Evolutionary conservation across 1,140 invertebrate species (phyloP).

Genomic region (Solenopsis fugax): DNA sequence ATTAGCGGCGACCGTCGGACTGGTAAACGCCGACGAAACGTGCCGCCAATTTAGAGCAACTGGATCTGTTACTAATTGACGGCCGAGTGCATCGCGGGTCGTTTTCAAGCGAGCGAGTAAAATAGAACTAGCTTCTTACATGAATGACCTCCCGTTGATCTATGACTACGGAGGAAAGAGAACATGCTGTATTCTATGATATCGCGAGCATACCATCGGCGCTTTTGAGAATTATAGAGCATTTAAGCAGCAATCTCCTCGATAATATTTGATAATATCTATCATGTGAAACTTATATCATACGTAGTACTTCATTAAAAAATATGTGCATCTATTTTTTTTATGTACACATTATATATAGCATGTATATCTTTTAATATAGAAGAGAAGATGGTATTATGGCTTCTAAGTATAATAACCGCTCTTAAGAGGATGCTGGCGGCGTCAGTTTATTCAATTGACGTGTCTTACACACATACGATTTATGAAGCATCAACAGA

Average conservation of each 20-base stretch:
- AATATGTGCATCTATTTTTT: not conserved
- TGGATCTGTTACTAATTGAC: conserved; percentile 65
- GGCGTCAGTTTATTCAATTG: too few species aligned
- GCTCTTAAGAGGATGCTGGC: too few species aligned
- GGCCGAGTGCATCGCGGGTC: conserved; percentile 49
- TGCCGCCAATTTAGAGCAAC: conserved; percentile 62
- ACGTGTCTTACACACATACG: too few species aligned
- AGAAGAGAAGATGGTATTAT: too few species aligned
- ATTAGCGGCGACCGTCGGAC: conserved; percentile 21
- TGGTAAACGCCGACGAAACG: conserved; percentile 64
- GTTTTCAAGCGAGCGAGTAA: conserved; percentile 21
- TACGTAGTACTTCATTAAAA: not conserved
- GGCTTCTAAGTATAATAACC: too few species aligned
- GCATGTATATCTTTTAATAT: not conserved
- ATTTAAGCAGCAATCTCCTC: not conserved
- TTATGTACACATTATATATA: not conserved
- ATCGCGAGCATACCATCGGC: not conserved
- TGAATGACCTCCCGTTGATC: conserved; percentile 31
- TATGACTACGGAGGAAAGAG: not conserved
- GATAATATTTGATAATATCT: not conserved
- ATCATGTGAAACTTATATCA: not conserved
- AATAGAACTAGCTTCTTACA: conserved; percentile 59
- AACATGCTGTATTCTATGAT: not conserved
- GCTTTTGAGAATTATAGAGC: not conserved
- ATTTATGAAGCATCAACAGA: too few species aligned